Conservation (phyloP, 1,140 invertebrate species). For the Neuroterus valhalla region DNA sequence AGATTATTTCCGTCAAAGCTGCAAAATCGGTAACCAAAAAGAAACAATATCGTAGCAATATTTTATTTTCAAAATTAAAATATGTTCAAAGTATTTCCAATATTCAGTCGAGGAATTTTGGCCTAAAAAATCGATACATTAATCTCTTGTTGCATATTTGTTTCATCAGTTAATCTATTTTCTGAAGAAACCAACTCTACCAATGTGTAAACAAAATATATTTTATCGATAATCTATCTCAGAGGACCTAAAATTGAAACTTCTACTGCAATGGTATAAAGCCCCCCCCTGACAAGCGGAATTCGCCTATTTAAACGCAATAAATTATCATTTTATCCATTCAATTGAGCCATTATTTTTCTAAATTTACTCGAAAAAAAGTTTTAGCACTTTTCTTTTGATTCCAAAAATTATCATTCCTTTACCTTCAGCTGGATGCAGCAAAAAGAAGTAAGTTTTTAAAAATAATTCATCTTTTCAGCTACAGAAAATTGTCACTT, state of each 20-base stretch:
- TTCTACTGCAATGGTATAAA: too few species aligned
- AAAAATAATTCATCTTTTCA: too few species aligned
- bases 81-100: not conserved
- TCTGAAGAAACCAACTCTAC: not conserved
- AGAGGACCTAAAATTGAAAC: not conserved
- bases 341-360: too few species aligned
- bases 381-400: too few species aligned
- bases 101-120: not conserved
- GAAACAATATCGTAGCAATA: not conserved
- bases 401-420: too few species aligned
- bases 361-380: too few species aligned
- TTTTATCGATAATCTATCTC: not conserved
- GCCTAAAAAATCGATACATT: slow-evolving; percentile 6
- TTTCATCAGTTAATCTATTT: not conserved
- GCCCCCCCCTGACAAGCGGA: too few species aligned
- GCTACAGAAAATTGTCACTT: too few species aligned
- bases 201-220: not conserved
- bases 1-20: not conserved
- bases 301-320: too few species aligned
- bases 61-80: slow-evolving; percentile 5
- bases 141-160: slow-evolving; percentile 27
- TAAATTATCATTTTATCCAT: too few species aligned
- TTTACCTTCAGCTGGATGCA: too few species aligned
- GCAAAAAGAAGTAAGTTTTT: too few species aligned
- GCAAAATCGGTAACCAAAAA: not conserved